Conservation (phyloP, 2,888 invertebrate species). For the Epirrhoe tristata region DNA sequence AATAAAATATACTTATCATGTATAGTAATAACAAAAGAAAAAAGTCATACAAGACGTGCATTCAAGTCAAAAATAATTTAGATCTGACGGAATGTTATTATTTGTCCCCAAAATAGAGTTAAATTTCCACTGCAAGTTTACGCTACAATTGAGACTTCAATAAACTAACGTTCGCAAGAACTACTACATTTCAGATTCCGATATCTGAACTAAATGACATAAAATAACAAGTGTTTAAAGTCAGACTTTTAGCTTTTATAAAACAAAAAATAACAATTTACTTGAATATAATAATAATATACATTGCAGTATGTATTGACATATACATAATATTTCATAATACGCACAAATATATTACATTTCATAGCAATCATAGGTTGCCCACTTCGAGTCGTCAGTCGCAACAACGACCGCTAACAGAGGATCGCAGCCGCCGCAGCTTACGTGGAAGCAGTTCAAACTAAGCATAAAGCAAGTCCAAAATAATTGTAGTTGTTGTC, state of each 20-base stretch:
- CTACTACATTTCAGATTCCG: constrained; percentile 74
- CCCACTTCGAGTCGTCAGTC: constrained; percentile 46
- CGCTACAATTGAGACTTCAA: constrained; percentile 64
- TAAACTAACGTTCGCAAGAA: constrained; percentile 69
- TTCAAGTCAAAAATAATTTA: constrained; percentile 66
- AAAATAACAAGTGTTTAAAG: constrained; percentile 80
- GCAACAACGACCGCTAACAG: constrained; percentile 39
- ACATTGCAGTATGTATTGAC: constrained; percentile 83
- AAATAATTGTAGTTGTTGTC: not conserved
- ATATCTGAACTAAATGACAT: constrained; percentile 72
- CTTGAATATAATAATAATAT: constrained; percentile 82
- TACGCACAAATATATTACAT: constrained; percentile 81
- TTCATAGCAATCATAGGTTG: constrained; percentile 70
- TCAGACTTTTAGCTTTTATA: constrained; percentile 83
- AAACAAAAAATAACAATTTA: constrained; percentile 78
- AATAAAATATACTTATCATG: constrained; percentile 40
- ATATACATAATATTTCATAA: constrained; percentile 82
- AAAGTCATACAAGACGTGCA: constrained; percentile 53
- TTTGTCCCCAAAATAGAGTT: constrained; percentile 71
- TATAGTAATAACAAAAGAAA: constrained; percentile 44
- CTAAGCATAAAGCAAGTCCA: not conserved
- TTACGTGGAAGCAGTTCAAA: not conserved
- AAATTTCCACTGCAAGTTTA: constrained; percentile 64
- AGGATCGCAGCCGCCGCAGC: not conserved
- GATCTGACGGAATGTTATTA: constrained; percentile 78